Evolutionary conservation across 2,888 invertebrate species (phyloP), one percentile per base, ranked within the genome.

Genomic region (Polymixis lichenea): DNA sequence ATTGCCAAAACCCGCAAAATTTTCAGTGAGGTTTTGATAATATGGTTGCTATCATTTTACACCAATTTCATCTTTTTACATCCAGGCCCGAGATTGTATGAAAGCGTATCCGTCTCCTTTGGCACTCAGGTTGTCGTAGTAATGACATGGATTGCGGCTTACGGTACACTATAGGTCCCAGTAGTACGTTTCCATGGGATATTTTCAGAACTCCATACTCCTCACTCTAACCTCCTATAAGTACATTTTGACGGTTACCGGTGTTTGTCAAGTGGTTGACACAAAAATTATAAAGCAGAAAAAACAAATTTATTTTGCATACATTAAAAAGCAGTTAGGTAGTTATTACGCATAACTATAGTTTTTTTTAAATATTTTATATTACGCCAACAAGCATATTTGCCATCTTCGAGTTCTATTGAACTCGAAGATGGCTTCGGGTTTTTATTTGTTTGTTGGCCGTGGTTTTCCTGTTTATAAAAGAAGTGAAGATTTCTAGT

Each of bases 281-380:
- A 32, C 25, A 51, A n/a, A n/a, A n/a, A 61, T 56, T 56, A 56
- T 13, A 28, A 51, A 32, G 13, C 13, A 13, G 22, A 80, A 80
- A n/a, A 55, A 77, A 28, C 32, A 67, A 13, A 61, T 38, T 22
- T 53, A 32, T 28, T 11, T 32, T 22, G 32, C 13, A 58, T 32
- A 58, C 68, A 76, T 76, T 76, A 53, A 46, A 76, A 60, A 78
- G 32, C 22, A 46, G n/a, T 78, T 76, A 32, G 69, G 2, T 46
- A 46, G 9, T 76, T 17, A 76, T n/a, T 17, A 22, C 28, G 8
- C 8, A 4, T n/a, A 38, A 11, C 2, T 46, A 11, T 11, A 32
- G n/a, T 15, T 28, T 38, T 51, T 73, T 38, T 43, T 25, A n/a
- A n/a, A n/a, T n/a, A n/a, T 46, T 3, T 6, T 2, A 28, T 56